Base-by-base conservation (phyloP, 2,888 invertebrate species). In the Crossocerus cetratus region DNA sequence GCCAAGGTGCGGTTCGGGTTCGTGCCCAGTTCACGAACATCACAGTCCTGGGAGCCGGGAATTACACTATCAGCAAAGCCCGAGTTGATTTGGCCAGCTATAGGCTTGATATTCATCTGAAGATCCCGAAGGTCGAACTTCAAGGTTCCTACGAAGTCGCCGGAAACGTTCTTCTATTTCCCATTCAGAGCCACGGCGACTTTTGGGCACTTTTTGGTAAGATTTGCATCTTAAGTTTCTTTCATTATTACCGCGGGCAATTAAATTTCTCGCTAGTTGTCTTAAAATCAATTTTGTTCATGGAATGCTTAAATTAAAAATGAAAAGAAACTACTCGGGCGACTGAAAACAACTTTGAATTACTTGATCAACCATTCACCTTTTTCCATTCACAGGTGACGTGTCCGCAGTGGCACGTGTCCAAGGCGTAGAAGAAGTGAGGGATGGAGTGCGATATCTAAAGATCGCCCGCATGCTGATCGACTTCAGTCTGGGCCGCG, bases 181-280 rank as follows among this genome's bases (percentile, higher is more conserved):
- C 96, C 0, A 95, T 96, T 16, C 92, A 95, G 74, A 95, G 95
- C 3, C 93, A 94, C 83, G 96, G 96, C 21, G 94, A 96, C 83
- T 96, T 96, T 89, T 95, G 95, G 95, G 95, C 95, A 13, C 92
- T 94, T 62, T 95, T 96, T 84, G 92, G 96, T 95, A 91, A 93
- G 93, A 4, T 49, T 49, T 16, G 0, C 5, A 49, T 49, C 13
- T 91, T 18, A 16, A 23, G 20, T 16, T 20, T 14, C 42, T 42
- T 45, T 20, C 21, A 14, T 14, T 62, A 2, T 43, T 43, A n/a
- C n/a, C n/a, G n/a, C n/a, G n/a, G n/a, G n/a, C n/a, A 45, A 11
- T 45, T 21, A 21, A 16, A 20, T 3, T 20, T 2, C 11, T 2
- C 14, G 18, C 11, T 0, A n/a, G 22, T 1, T 23, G 13, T n/a